Evolutionary conservation across 2,797 vertebrate genomes (phyloP), one percentile per base, ranked within the genome.

Genomic region (Rhadinocentrus ornatus): DNA sequence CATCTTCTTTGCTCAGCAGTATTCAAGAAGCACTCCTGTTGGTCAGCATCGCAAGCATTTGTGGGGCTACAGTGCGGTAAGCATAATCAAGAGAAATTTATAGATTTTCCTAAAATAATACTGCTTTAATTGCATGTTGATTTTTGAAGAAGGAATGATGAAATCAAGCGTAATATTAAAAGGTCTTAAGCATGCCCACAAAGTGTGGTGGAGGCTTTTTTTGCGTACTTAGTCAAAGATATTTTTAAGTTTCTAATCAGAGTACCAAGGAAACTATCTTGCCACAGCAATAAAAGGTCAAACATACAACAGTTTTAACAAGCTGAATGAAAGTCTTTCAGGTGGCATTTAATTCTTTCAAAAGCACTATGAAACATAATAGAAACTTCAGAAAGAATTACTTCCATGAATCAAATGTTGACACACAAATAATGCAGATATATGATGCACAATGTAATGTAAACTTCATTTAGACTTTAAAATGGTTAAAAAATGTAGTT

Each of bases 91-190:
- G 55, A 53, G 34, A 74, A 26, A 70, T 52, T 74, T 79, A 65
- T 85, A 32, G 61, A 60, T 81, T 81, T 80, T 71, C 50, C 58
- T 83, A 80, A 73, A 62, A 65, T 82, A 81, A 78, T 61, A 37
- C 29, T 39, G 55, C 60, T 57, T 75, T 88, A 83, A 90, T 88
- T 87, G 73, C 73, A 75, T 86, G 75, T 88, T 89, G 85, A 82
- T 71, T 73, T 80, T 78, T 88, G 48, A 70, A 54, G 37, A 72
- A 79, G 69, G 64, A 53, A 77, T 90, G 89, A 91, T 88, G 89
- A 88, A 91, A 92, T 82, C 81, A 37, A 52, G 31, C 62, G 86
- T 68, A 91, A 92, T 81, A 48, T 62, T 69, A 48, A 61, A 56
- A 48, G 44, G 50, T 26, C 12, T 53, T 7, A 11, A 53, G 29